These are phyloP conservation scores for Sebastes iracundus DNA, from an alignment of 2,797 vertebrate species.

Conservation along the genomic window DNA sequence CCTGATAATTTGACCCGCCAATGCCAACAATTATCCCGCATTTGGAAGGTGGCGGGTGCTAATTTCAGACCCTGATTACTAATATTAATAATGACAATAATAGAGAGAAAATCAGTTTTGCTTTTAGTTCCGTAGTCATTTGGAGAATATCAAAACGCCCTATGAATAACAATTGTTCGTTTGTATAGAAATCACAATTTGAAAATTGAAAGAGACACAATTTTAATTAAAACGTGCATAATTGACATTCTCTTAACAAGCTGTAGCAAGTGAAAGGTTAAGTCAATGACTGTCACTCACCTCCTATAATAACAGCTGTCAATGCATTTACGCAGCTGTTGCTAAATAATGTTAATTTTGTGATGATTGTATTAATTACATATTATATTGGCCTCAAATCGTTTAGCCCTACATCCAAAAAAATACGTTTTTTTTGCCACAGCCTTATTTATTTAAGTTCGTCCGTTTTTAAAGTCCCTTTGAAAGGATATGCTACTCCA, in stretches of 20 bases:
- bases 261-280: neutral
- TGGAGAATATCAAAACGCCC: neutral
- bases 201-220: neutral
- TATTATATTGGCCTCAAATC: neutral
- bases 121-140: neutral
- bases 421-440: neutral
- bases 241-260: neutral
- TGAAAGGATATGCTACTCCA: neutral
- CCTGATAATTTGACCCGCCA: too few species aligned
- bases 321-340: neutral
- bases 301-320: neutral
- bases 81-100: neutral
- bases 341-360: neutral
- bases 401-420: neutral
- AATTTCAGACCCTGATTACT: neutral
- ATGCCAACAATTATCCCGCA: too few species aligned
- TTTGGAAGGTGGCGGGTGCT: too few species aligned
- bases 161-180: neutral
- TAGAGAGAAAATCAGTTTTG: neutral
- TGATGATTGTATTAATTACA: neutral
- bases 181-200: neutral
- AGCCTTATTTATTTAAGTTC: neutral
- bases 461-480: neutral
- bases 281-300: neutral
- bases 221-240: neutral